Percentiles rank a stretch among this genome's conserved stretches.
phyloP scores from a whole-genome alignment of 2,113 vertebrate genomes.

The Peucedramus taeniatus region DNA sequence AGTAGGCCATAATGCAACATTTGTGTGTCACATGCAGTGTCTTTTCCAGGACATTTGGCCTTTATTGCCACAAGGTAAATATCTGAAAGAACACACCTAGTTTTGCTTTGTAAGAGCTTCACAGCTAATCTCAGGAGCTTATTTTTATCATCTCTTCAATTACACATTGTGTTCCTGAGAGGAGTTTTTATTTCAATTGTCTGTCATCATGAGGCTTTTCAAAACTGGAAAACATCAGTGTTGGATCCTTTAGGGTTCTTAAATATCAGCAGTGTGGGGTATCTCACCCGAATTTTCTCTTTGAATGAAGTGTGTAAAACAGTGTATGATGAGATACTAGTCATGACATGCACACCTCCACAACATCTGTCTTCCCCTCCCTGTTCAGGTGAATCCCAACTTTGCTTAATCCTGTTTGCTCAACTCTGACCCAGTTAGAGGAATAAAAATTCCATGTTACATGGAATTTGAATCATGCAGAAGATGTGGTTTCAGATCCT shows the following conservation, averaged over 20 bases:
- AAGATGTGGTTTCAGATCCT: neutral
- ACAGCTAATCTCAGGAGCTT: neutral
- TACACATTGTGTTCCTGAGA: neutral
- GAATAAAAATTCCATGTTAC: neutral
- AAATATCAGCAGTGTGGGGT: neutral
- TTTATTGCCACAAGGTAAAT: neutral
- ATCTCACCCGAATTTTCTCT: neutral
- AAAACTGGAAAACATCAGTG: neutral
- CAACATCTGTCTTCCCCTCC: neutral
- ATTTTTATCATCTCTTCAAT: constrained; percentile 10
- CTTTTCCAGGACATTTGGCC: neutral
- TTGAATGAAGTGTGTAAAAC: neutral
- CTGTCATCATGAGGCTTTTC: neutral
- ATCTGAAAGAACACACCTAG: neutral
- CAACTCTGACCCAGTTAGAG: neutral
- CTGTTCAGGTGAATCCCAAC: neutral
- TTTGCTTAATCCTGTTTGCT: neutral
- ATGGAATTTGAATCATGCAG: neutral
- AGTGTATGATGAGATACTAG: neutral
- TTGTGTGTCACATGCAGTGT: neutral
- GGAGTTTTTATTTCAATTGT: neutral
- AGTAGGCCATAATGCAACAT: neutral
- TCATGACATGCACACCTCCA: neutral
- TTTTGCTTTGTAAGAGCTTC: neutral
- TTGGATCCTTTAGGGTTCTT: neutral